Evolutionary conservation across 1,140 invertebrate species (phyloP), one percentile per base, ranked within the genome.

Genomic region (Zaprionus taronus): DNA sequence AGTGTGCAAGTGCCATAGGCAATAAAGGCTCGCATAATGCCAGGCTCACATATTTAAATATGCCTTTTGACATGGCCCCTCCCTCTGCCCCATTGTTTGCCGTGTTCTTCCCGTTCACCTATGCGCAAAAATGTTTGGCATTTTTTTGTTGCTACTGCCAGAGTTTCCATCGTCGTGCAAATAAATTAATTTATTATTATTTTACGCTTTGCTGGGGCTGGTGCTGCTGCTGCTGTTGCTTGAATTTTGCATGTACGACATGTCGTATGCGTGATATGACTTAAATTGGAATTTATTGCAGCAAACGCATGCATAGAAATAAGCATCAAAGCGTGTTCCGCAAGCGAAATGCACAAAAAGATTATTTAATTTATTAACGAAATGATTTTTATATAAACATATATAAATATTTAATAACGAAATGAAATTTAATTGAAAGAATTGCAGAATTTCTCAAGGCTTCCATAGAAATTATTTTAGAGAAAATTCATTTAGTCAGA

Each of bases 131-230:
- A 82, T 76, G 77, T 83, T 73, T 79, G 66, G 79, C 64, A 81
- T 81, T 69, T 77, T 77, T 36, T 61, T 22, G n/a, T 69, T 69
- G 17, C 28, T 38, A 36, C 31, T 67, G 36, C 28, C 56, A 58
- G 41, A 57, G 20, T 38, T 47, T 53, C 24, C 71, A 34, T 49
- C 53, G 78, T 77, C 47, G 47, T 83, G 84, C 84, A 89, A 87
- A 87, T 89, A 87, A 87, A 87, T 87, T 87, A 87, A 87, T 87
- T 87, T 84, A 87, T 87, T 81, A 87, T 89, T 84, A 81, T 84
- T 81, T 74, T 73, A 75, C 67, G 53, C 77, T 78, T 65, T 78
- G 61, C 62, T 66, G 31, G 31, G 9, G 66, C 28, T 58, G 78
- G 5, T 11, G 31, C 11, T 38, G 36, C 41, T 47, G 41, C 7